These are phyloP conservation scores for Pristionchus fissidentatus DNA, from an alignment of 2,888 invertebrate genomes.

Conservation along the genomic window DNA sequence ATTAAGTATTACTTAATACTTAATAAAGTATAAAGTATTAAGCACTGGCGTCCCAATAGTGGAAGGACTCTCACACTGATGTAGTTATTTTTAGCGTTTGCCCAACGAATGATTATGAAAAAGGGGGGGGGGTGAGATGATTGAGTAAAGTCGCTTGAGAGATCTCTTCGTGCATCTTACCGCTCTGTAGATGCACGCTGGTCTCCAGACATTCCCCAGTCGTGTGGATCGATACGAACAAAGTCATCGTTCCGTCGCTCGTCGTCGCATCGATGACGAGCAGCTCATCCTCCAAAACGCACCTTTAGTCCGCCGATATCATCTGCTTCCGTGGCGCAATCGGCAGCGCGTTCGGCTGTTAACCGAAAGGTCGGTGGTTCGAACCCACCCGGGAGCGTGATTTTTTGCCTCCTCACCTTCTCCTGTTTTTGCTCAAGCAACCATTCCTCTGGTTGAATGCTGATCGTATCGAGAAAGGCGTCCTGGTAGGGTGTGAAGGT, in stretches of 20 bases:
- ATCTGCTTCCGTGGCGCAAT: constrained; percentile 63
- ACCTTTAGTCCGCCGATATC: neutral
- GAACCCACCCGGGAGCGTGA: constrained; percentile 69
- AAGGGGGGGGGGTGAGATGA: too few species aligned
- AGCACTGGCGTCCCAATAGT: neutral
- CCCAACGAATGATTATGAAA: too few species aligned
- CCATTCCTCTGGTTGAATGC: constrained; percentile 25
- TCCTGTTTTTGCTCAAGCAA: constrained; percentile 39
- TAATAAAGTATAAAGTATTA: neutral
- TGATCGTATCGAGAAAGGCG: neutral
- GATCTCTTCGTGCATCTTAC: neutral
- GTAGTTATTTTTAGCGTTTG: too few species aligned
- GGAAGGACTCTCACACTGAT: too few species aligned
- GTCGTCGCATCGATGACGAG: constrained; percentile 34
- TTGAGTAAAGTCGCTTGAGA: too few species aligned
- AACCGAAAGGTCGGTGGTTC: constrained; percentile 75
- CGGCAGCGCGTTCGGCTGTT: constrained; percentile 74
- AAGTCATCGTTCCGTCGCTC: neutral
- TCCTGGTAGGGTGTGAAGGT: constrained; percentile 3
- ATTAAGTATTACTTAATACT: neutral
- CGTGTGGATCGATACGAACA: constrained; percentile 10
- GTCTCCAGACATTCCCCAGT: constrained; percentile 26
- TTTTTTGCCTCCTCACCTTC: constrained; percentile 38
- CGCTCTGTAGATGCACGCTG: neutral
- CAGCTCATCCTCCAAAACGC: constrained; percentile 18